These are phyloP conservation scores for Philereme transversata DNA, from an alignment of 2,888 invertebrate genomes.

Conservation along the genomic window DNA sequence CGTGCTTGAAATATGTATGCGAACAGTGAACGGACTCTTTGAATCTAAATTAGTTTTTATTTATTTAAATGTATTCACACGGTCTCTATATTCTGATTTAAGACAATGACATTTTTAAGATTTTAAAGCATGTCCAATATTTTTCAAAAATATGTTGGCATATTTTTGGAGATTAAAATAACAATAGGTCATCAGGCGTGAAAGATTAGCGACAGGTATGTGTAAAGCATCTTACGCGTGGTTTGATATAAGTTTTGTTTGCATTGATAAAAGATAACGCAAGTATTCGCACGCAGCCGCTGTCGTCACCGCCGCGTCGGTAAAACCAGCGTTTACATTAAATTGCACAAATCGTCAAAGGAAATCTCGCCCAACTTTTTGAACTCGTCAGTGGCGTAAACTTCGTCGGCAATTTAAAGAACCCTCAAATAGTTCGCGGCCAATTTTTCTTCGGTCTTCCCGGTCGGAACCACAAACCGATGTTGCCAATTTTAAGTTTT, in stretches of 20 bases:
- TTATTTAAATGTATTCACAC: not conserved
- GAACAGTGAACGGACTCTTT: not conserved
- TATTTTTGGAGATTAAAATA: conserved; percentile 12
- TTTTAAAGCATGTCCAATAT: conserved; percentile 1
- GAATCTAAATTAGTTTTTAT: not conserved
- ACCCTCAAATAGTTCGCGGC: conserved; percentile 42
- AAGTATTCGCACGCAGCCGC: conserved; percentile 16
- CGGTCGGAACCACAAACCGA: conserved; percentile 40
- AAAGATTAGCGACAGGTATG: conserved; percentile 36
- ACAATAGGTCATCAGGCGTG: conserved; percentile 17
- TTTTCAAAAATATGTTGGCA: not conserved
- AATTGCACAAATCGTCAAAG: conserved; percentile 35
- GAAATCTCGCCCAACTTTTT: conserved; percentile 29
- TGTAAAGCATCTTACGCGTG: conserved; percentile 43
- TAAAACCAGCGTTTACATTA: conserved; percentile 38
- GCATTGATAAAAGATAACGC: conserved; percentile 58
- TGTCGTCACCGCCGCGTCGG: conserved; percentile 24
- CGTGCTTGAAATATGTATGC: not conserved
- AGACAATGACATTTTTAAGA: not conserved
- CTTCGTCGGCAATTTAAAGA: conserved; percentile 37
- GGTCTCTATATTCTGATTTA: not conserved
- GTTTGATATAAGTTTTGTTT: conserved; percentile 59
- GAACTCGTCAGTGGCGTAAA: conserved; percentile 27
- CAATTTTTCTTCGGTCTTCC: conserved; percentile 45
- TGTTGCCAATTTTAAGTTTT: conserved; percentile 51